phyloP scores from a whole-genome alignment of 2,113 vertebrate species.

The Hippocampus zosterae region DNA sequence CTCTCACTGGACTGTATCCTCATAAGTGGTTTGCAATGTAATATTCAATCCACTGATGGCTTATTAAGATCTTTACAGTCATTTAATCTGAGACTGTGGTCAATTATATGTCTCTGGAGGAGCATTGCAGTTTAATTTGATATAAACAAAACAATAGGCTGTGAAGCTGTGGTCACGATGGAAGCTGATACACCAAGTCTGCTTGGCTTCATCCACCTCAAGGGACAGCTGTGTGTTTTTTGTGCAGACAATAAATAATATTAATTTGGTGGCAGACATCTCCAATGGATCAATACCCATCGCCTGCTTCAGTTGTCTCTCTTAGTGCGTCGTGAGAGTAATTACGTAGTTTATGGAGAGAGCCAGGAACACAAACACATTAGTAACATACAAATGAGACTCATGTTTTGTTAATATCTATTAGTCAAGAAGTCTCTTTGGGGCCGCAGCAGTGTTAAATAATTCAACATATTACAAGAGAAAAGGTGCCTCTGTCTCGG shows the following conservation, averaged over 20 bases:
- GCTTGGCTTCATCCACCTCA: slow-evolving; percentile 36
- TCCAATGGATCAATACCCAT: slow-evolving; percentile 55
- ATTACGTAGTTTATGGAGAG: slow-evolving; percentile 48
- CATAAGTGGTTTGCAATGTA: slow-evolving; percentile 68
- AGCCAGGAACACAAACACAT: slow-evolving; percentile 21
- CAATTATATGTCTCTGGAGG: slow-evolving; percentile 68
- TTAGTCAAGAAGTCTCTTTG: slow-evolving; percentile 24
- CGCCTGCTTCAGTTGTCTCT: slow-evolving; percentile 59
- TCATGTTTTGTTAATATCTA: slow-evolving; percentile 41
- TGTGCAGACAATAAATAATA: slow-evolving; percentile 70
- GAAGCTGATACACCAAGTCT: slow-evolving; percentile 65
- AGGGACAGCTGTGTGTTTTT: slow-evolving; percentile 46
- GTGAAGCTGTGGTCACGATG: slow-evolving; percentile 66
- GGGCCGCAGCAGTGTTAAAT: slow-evolving; percentile 38
- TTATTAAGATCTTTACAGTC: slow-evolving; percentile 75
- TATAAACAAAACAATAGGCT: slow-evolving; percentile 72
- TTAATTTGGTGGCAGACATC: slow-evolving; percentile 70
- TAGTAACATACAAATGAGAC: slow-evolving; percentile 43
- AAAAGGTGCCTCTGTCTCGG: slow-evolving; percentile 31
- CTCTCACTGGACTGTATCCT: slow-evolving; percentile 55
- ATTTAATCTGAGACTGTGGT: slow-evolving; percentile 72
- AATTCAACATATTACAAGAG: slow-evolving; percentile 50
- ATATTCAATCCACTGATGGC: slow-evolving; percentile 69
- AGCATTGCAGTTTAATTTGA: slow-evolving; percentile 74
- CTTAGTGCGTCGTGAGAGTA: slow-evolving; percentile 36